A percentile compares a stretch with the other conserved stretches of the same genome.
Evolutionary conservation across 1,140 invertebrate species (phyloP).

Genomic region (Rhyzopertha dominica): DNA sequence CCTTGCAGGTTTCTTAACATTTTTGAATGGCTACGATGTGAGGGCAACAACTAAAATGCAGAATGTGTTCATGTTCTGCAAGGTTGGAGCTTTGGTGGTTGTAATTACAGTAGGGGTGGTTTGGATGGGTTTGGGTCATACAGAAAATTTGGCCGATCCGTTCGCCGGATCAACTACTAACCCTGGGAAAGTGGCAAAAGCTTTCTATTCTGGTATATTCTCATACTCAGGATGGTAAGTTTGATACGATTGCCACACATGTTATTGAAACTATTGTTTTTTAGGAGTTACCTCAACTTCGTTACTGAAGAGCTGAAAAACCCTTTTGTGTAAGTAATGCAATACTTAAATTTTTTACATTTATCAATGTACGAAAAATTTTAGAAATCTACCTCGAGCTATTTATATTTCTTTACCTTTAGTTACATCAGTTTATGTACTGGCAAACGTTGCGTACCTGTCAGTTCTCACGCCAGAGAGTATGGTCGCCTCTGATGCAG

Average conservation of each 20-base stretch:
- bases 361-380: conserved; percentile 24
- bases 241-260: conserved; percentile 2
- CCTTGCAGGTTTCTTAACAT: conserved; percentile 71
- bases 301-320: conserved; percentile 95
- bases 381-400: conserved; percentile 85
- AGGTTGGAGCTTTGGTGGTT: conserved; percentile 74
- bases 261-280: conserved; percentile 34
- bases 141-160: conserved; percentile 69
- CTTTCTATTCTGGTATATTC: conserved; percentile 93
- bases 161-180: conserved; percentile 76
- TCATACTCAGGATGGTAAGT: conserved; percentile 91
- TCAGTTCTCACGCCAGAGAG: conserved; percentile 80
- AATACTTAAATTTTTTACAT: conserved; percentile 1
- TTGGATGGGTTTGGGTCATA: conserved; percentile 60
- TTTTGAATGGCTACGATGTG: conserved; percentile 84
- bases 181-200: conserved; percentile 80
- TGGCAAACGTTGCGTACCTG: conserved; percentile 92
- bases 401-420: conserved; percentile 90
- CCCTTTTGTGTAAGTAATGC: conserved; percentile 71
- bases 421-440: conserved; percentile 86
- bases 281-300: conserved; percentile 90
- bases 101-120: conserved; percentile 78
- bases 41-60: conserved; percentile 81
- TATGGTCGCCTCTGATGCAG: conserved; percentile 81
- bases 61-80: conserved; percentile 87